A percentile compares a stretch with the other conserved stretches of the same genome.
Conservation (phyloP, 2,888 invertebrate species). For the Zaprionus obscuricornis region DNA sequence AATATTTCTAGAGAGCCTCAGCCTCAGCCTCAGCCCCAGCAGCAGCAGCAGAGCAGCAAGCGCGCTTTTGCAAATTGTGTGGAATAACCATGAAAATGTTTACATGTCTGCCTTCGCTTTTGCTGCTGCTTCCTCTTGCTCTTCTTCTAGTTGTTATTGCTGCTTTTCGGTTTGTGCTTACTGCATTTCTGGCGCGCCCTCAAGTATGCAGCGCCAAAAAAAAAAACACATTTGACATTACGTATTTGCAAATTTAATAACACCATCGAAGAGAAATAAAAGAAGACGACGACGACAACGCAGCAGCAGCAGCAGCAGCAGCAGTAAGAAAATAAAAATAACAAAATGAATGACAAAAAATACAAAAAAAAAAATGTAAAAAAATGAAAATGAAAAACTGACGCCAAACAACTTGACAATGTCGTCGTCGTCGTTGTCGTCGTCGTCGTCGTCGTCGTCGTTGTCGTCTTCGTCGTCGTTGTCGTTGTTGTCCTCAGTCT, state of each 20-base stretch:
- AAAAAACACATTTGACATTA: slow-evolving; percentile 49
- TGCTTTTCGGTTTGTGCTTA: slow-evolving; percentile 10
- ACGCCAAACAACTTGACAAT: slow-evolving; percentile 38
- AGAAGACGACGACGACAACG: neutral
- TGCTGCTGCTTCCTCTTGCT: slow-evolving; percentile 4
- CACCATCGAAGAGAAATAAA: slow-evolving; percentile 16
- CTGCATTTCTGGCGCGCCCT: slow-evolving; percentile 48
- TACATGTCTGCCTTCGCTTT: slow-evolving; percentile 46
- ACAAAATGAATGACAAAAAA: too few species aligned
- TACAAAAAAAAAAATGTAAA: neutral
- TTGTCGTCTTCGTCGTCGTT: too few species aligned
- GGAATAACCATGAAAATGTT: slow-evolving; percentile 73
- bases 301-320: too few species aligned
- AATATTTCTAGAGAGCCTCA: slow-evolving; percentile 41
- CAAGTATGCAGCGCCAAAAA: slow-evolving; percentile 50
- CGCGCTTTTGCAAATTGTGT: slow-evolving; percentile 55
- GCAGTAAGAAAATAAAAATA: too few species aligned
- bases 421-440: too few species aligned
- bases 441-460: too few species aligned
- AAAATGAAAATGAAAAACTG: slow-evolving; percentile 10
- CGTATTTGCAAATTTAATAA: slow-evolving; percentile 69
- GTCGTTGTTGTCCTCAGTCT: too few species aligned
- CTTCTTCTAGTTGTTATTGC: neutral
- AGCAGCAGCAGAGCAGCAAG: neutral
- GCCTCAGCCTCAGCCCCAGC: neutral